phyloP scores from a whole-genome alignment of 2,113 vertebrate species.

The Sprattus sprattus region DNA sequence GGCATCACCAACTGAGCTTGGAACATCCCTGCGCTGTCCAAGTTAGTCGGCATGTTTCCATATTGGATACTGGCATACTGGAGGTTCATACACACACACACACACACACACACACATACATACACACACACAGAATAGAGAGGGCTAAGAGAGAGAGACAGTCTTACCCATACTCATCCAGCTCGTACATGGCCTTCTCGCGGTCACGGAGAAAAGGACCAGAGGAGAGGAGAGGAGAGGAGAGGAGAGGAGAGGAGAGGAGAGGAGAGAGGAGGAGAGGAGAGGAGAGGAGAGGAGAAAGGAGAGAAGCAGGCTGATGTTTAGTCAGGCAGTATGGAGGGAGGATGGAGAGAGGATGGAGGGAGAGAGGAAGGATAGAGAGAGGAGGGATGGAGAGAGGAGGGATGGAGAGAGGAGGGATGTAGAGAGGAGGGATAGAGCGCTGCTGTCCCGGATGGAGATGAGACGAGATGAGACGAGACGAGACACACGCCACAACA shows the following conservation, averaged over 20 bases:
- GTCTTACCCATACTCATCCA: slow-evolving; percentile 27
- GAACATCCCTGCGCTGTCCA: too few species aligned
- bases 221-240: slow-evolving; percentile 3
- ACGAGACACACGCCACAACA: not conserved
- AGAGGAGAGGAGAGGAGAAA: not conserved
- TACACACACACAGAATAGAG: too few species aligned
- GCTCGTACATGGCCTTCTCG: not conserved
- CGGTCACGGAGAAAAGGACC: not conserved
- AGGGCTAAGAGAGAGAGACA: not conserved
- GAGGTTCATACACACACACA: not conserved
- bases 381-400: too few species aligned
- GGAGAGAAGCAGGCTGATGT: not conserved
- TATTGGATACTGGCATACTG: too few species aligned
- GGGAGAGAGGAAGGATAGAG: too few species aligned
- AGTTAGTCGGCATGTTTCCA: too few species aligned
- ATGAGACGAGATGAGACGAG: not conserved
- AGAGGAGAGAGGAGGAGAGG: too few species aligned
- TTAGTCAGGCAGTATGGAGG: not conserved
- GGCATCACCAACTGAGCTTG: too few species aligned
- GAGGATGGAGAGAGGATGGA: not conserved
- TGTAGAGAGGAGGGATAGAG: not conserved
- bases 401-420: not conserved
- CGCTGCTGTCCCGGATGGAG: not conserved
- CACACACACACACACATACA: too few species aligned
- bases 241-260: not conserved